Evolutionary conservation across 2,888 invertebrate genomes (phyloP).

Genomic region (Scrobipalpa costella): DNA sequence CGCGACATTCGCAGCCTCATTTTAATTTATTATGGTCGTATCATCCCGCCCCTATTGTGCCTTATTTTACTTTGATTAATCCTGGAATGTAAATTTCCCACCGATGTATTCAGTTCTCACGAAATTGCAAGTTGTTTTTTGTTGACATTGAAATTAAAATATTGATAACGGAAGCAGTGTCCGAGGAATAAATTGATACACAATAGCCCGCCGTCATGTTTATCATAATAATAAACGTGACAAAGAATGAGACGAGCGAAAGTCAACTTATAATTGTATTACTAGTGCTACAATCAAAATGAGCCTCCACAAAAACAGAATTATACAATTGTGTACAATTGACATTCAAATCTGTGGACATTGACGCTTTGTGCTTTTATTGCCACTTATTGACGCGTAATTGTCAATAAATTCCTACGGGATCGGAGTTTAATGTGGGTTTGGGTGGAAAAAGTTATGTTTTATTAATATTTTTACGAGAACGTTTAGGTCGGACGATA

Average conservation of each 20-base stretch:
- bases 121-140: slow-evolving; percentile 22
- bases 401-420: slow-evolving; percentile 81
- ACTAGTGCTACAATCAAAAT: slow-evolving; percentile 73
- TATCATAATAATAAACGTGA: slow-evolving; percentile 70
- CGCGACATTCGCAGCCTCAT: slow-evolving; percentile 62
- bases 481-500: slow-evolving; percentile 77
- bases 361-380: slow-evolving; percentile 79
- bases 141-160: slow-evolving; percentile 33
- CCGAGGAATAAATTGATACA: slow-evolving; percentile 57
- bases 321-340: slow-evolving; percentile 80
- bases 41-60: slow-evolving; percentile 36
- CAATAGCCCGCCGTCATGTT: slow-evolving; percentile 67
- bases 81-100: slow-evolving; percentile 35
- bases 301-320: slow-evolving; percentile 77
- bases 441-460: slow-evolving; percentile 80
- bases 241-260: slow-evolving; percentile 68
- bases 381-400: slow-evolving; percentile 80
- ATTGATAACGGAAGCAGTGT: slow-evolving; percentile 61
- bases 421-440: slow-evolving; percentile 80
- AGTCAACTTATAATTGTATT: slow-evolving; percentile 76
- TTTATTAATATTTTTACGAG: slow-evolving; percentile 82
- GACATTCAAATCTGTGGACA: slow-evolving; percentile 80
- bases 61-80: slow-evolving; percentile 39
- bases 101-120: slow-evolving; percentile 23
- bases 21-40: slow-evolving; percentile 63